Evolutionary conservation across 2,888 invertebrate genomes (phyloP).

Genomic region (Siphonodentalium dalli): DNA sequence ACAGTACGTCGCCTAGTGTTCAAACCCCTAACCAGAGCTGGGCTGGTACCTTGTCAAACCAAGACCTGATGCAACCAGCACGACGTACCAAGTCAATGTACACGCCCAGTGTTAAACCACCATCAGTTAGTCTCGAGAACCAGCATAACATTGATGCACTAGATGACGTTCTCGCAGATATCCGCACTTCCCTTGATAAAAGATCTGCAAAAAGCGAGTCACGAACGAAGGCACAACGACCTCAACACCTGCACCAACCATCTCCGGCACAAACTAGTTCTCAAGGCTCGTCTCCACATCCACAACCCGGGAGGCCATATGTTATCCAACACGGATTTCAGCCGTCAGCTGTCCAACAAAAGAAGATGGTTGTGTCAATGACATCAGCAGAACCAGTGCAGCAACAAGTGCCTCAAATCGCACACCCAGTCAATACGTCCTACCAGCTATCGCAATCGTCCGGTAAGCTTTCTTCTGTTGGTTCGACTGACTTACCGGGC

Average conservation of each 20-base stretch:
- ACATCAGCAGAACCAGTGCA: too few species aligned
- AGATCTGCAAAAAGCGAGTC: conserved; percentile 27
- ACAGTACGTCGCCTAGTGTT: too few species aligned
- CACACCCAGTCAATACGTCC: too few species aligned
- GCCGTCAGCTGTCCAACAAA: too few species aligned
- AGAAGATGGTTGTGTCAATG: too few species aligned
- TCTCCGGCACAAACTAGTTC: conserved; percentile 26
- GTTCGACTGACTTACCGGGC: conserved; percentile 41
- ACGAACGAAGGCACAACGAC: too few species aligned
- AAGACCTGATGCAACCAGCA: too few species aligned
- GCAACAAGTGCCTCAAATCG: too few species aligned
- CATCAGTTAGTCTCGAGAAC: conserved; percentile 16
- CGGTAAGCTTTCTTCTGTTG: conserved; percentile 25
- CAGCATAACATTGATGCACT: conserved; percentile 46
- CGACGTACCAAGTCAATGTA: conserved; percentile 32
- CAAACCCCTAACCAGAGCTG: too few species aligned
- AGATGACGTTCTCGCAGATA: conserved; percentile 54
- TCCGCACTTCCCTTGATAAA: conserved; percentile 45
- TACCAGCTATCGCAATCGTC: conserved; percentile 14
- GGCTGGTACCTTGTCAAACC: too few species aligned
- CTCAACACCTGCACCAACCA: too few species aligned
- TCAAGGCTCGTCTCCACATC: not conserved
- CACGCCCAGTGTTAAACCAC: conserved; percentile 48
- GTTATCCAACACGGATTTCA: not conserved
- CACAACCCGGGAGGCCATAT: not conserved